Evolutionary conservation across 2,797 vertebrate genomes (phyloP).

Genomic region (Odontamblyopus rebecca): DNA sequence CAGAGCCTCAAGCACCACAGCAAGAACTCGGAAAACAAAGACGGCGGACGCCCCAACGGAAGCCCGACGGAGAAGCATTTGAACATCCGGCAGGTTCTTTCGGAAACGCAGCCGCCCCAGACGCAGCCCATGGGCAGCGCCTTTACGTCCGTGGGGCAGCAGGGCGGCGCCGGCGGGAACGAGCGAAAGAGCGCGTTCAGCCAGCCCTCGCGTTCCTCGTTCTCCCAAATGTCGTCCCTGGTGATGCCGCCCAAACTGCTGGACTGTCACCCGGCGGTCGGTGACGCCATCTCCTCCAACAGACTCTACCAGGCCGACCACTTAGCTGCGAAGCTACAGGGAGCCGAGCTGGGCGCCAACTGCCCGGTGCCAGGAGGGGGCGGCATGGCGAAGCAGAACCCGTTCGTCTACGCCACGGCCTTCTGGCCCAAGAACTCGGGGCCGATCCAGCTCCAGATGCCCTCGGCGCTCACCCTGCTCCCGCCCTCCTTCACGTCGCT

Average conservation of each 20-base stretch:
- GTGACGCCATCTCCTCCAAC: constrained; percentile 82
- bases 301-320: constrained; percentile 88
- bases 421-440: constrained; percentile 94
- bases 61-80: constrained; percentile 72
- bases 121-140: constrained; percentile 80
- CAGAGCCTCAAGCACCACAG: constrained; percentile 74
- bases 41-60: constrained; percentile 71
- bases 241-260: constrained; percentile 90
- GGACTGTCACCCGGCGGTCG: constrained; percentile 83
- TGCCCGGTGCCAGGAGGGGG: constrained; percentile 72
- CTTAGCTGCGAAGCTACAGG: constrained; percentile 86
- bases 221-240: constrained; percentile 86
- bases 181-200: constrained; percentile 95
- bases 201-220: constrained; percentile 85
- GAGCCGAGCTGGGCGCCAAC: constrained; percentile 81
- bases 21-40: constrained; percentile 83
- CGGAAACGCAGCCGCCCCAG: constrained; percentile 79
- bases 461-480: constrained; percentile 90
- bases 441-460: constrained; percentile 91
- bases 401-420: constrained; percentile 90
- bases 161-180: constrained; percentile 56
- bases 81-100: constrained; percentile 79
- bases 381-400: constrained; percentile 88
- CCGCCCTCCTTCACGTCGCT: constrained; percentile 96
- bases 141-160: constrained; percentile 86